Conservation (phyloP, 1,140 invertebrate species). For the Hylaeus volcanicus region DNA sequence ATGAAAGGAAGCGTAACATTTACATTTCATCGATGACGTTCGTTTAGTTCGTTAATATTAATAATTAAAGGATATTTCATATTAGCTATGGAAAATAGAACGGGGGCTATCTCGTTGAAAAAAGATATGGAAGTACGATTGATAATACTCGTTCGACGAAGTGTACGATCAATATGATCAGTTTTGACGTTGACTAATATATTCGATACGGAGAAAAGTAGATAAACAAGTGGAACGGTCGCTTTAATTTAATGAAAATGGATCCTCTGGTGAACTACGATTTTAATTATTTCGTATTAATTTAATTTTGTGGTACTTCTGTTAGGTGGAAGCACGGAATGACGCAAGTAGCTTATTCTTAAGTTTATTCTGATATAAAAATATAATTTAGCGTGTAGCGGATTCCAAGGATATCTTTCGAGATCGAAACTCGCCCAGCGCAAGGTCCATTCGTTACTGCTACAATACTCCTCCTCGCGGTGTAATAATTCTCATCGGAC, state of each 20-base stretch:
- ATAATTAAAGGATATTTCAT: neutral
- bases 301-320: no score
- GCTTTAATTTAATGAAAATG: conserved; percentile 5
- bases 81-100: neutral
- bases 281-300: no score
- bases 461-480: neutral
- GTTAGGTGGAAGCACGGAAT: no score
- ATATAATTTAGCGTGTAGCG: neutral
- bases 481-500: conserved; percentile 1
- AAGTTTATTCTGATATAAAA: neutral
- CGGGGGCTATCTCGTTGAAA: neutral
- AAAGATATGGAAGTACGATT: neutral
- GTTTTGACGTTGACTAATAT: neutral
- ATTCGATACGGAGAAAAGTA: no score
- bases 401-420: neutral
- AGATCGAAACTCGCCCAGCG: neutral
- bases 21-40: neutral
- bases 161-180: neutral
- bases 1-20: neutral
- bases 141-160: neutral
- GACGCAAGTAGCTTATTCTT: no score
- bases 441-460: conserved; percentile 14
- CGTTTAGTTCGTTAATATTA: neutral
- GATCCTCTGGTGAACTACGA: no score
- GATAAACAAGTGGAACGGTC: neutral